A percentile compares a stretch with the other conserved stretches of the same genome.
phyloP scores from a whole-genome alignment of 1,140 invertebrate genomes.

The Apis florea region DNA sequence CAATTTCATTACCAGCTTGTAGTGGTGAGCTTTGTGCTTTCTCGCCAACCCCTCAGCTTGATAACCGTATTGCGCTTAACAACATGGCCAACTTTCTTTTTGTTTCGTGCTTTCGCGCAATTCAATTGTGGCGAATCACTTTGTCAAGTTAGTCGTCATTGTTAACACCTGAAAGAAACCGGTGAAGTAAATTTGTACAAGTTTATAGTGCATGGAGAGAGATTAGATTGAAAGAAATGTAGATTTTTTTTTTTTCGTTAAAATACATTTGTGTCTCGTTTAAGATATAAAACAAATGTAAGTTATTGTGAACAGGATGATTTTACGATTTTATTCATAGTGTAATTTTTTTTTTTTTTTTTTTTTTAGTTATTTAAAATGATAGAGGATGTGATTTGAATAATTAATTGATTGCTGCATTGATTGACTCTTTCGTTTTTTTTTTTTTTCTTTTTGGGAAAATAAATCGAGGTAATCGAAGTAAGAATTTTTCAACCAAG shows the following conservation, averaged over 20 bases:
- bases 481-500: neutral
- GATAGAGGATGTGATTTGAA: no score
- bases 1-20: constrained; percentile 32
- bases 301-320: no score
- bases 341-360: no score
- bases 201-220: neutral
- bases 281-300: no score
- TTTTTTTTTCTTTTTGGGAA: neutral
- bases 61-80: constrained; percentile 28
- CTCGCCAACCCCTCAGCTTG: neutral
- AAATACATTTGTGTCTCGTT: neutral
- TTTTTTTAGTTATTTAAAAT: no score
- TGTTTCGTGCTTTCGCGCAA: neutral
- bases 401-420: neutral
- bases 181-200: neutral
- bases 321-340: no score
- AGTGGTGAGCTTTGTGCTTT: neutral
- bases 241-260: neutral
- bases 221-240: neutral
- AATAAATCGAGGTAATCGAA: neutral
- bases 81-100: neutral
- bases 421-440: neutral
- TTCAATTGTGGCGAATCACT: neutral
- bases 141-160: neutral
- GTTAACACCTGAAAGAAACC: neutral